phyloP scores from a whole-genome alignment of 1,140 invertebrate species.

The Gonioctena quinquepunctata region DNA sequence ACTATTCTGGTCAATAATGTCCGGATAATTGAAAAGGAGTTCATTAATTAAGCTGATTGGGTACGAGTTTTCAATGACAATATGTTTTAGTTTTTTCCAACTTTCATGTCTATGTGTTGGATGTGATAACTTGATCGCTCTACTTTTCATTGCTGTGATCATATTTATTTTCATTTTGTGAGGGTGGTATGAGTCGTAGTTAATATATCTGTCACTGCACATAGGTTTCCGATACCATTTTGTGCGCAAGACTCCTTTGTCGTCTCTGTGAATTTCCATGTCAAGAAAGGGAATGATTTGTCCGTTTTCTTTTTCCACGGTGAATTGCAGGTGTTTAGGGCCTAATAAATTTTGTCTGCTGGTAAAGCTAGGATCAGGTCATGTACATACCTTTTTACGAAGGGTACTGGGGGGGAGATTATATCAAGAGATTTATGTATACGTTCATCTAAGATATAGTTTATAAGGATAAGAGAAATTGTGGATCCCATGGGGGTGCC shows the following conservation, averaged over 20 bases:
- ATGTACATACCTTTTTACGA: too few species aligned
- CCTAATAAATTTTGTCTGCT: too few species aligned
- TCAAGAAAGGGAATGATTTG: not conserved
- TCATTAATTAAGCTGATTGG: not conserved
- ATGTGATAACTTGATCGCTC: not conserved
- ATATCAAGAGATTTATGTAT: too few species aligned
- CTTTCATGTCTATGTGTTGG: not conserved
- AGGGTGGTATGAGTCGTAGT: not conserved
- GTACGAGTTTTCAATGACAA: not conserved
- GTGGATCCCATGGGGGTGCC: too few species aligned
- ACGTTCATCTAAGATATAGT: too few species aligned
- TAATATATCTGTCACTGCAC: not conserved
- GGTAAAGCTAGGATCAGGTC: too few species aligned
- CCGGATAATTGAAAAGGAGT: too few species aligned
- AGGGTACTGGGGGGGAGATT: too few species aligned
- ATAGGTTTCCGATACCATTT: not conserved
- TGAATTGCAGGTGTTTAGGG: not conserved
- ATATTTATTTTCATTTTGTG: not conserved
- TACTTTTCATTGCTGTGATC: not conserved
- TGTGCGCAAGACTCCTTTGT: not conserved
- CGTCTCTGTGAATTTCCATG: not conserved
- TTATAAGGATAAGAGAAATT: too few species aligned
- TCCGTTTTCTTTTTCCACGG: not conserved
- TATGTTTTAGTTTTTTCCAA: not conserved
- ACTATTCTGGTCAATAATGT: too few species aligned